Evolutionary conservation across 2,113 vertebrate genomes (phyloP).

Genomic region (Platysteira castanea): DNA sequence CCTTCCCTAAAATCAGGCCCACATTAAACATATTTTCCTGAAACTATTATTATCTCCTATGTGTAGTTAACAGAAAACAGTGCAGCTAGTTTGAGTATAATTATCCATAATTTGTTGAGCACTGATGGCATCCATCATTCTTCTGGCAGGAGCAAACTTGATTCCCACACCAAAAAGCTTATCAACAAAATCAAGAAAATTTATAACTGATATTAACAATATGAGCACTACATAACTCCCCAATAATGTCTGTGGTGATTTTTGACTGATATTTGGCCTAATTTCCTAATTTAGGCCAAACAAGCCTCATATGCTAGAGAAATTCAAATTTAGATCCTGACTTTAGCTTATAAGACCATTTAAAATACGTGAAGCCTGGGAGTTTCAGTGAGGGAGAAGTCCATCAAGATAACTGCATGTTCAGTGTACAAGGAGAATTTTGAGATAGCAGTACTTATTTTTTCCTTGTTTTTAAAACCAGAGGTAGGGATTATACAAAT

Average conservation of each 20-base stretch:
- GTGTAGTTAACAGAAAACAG: not conserved
- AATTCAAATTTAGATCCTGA: not conserved
- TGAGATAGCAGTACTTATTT: not conserved
- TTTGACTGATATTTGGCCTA: not conserved
- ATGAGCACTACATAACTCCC: not conserved
- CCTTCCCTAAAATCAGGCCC: not conserved
- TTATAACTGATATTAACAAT: not conserved
- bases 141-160: conserved; percentile 4
- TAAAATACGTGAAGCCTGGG: not conserved
- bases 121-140: conserved; percentile 3
- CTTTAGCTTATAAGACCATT: not conserved
- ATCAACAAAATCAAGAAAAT: not conserved
- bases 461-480: not conserved
- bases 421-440: not conserved
- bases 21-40: not conserved
- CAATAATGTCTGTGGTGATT: not conserved
- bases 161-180: not conserved
- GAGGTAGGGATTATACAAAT: not conserved
- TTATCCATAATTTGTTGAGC: not conserved
- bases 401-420: not conserved
- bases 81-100: not conserved
- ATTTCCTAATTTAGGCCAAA: not conserved
- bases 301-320: not conserved
- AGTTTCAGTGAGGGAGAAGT: not conserved
- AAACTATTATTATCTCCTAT: not conserved